Evolutionary conservation across 2,797 vertebrate genomes (phyloP).

Genomic region (Pachyuromys duprasi): DNA sequence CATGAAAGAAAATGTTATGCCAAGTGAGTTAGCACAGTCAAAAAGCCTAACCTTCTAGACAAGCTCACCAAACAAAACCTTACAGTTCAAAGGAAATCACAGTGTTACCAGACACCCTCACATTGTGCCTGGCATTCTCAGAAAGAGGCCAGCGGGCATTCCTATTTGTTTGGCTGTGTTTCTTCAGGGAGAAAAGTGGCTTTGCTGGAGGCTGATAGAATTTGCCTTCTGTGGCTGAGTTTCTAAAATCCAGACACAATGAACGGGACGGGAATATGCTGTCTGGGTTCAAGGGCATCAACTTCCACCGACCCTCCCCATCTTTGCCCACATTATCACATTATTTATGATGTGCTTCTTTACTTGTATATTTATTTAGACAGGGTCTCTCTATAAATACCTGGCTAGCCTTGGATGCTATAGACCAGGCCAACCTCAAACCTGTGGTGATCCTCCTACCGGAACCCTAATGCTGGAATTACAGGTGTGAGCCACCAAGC

Average conservation of each 20-base stretch:
- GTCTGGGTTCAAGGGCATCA: not conserved
- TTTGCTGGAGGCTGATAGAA: not conserved
- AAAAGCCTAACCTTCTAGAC: constrained; percentile 65
- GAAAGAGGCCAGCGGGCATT: not conserved
- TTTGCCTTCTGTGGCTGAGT: not conserved
- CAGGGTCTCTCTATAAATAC: not conserved
- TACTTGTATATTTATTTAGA: not conserved
- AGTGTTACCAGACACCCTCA: constrained; percentile 61
- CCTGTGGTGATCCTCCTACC: not conserved
- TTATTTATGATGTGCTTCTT: not conserved
- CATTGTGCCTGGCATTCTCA: not conserved
- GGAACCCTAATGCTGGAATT: not conserved
- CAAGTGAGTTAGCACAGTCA: constrained; percentile 56
- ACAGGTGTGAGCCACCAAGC: not conserved
- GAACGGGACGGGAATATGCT: not conserved
- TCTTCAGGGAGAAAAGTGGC: not conserved
- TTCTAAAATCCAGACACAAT: not conserved
- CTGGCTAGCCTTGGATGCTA: not conserved
- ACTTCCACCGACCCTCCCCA: not conserved
- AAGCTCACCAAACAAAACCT: constrained; percentile 56
- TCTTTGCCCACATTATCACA: not conserved
- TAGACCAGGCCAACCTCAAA: not conserved
- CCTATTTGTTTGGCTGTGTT: not conserved
- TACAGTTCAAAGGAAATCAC: constrained; percentile 62
- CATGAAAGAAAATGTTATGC: constrained; percentile 66